Percentiles rank a stretch among this genome's conserved stretches.
phyloP scores from a whole-genome alignment of 2,113 vertebrate species.

The Neolamprologus caudopunctatus region DNA sequence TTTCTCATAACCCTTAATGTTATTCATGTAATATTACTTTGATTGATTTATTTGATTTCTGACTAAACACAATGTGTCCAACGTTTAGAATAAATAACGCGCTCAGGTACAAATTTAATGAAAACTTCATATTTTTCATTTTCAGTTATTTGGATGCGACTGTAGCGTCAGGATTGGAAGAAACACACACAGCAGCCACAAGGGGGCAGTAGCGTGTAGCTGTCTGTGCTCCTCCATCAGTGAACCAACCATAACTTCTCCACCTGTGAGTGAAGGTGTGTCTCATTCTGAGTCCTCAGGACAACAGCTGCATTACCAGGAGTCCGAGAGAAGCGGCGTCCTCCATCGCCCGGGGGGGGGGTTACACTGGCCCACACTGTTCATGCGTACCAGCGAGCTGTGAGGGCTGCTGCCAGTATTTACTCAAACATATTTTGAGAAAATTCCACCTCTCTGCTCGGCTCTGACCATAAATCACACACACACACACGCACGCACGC shows the following conservation, averaged over 20 bases:
- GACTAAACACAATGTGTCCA: neutral
- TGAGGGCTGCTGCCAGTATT: neutral
- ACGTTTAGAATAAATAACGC: neutral
- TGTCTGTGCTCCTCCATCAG: neutral
- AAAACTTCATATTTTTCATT: neutral
- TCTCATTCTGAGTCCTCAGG: neutral
- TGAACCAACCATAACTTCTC: neutral
- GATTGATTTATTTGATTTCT: neutral
- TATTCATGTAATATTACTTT: neutral
- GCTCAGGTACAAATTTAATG: neutral
- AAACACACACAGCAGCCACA: neutral
- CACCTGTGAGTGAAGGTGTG: neutral
- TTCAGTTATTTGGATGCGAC: neutral
- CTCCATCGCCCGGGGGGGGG: neutral
- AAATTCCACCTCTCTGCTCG: constrained; percentile 4
- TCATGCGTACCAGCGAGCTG: neutral
- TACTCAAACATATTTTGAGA: constrained; percentile 17
- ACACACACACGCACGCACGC: neutral
- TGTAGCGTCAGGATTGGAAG: neutral
- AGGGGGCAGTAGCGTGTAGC: neutral
- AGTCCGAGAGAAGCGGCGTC: neutral
- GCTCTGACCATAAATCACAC: neutral
- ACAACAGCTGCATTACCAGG: neutral
- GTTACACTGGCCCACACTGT: neutral
- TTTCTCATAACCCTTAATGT: neutral